Percentiles rank a stretch among this genome's conserved stretches.
These are phyloP conservation scores for Heterotilapia buettikoferi DNA, from an alignment of 2,113 vertebrate genomes.

Conservation along the genomic window DNA sequence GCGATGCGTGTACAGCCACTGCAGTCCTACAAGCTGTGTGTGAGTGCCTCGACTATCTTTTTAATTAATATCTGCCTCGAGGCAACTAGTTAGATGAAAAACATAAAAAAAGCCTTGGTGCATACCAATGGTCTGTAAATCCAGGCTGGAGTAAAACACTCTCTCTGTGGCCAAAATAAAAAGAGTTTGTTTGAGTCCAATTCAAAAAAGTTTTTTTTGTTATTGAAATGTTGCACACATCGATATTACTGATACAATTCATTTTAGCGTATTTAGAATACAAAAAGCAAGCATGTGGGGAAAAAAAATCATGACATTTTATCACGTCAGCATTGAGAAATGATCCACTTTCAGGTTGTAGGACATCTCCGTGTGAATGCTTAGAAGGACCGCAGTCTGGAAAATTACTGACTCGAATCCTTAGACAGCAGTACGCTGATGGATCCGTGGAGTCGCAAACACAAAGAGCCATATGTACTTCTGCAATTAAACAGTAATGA, in stretches of 20 bases:
- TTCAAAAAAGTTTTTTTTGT: conserved; percentile 25
- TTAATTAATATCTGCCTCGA: conserved; percentile 61
- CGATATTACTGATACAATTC: background rate
- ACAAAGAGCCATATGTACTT: background rate
- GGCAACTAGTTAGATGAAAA: conserved; percentile 44
- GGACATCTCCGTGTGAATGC: background rate
- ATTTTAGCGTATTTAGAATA: background rate
- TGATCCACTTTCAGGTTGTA: background rate
- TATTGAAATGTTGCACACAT: background rate
- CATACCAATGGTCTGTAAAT: conserved; percentile 46
- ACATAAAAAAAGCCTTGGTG: conserved; percentile 25
- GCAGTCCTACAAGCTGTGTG: background rate
- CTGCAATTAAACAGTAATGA: conserved; percentile 15
- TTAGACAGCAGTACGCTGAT: background rate
- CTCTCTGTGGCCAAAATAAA: conserved; percentile 38
- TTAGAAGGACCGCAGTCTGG: background rate
- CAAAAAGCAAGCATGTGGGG: background rate
- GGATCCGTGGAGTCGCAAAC: background rate
- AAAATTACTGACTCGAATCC: conserved; percentile 10
- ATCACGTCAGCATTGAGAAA: background rate
- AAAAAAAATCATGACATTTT: background rate
- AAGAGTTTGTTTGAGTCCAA: conserved; percentile 21
- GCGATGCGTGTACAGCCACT: background rate
- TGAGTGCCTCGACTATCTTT: conserved; percentile 33
- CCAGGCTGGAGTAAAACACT: conserved; percentile 7